Conservation (phyloP, 1,140 invertebrate species). For the Lordiphosa stackelbergi region DNA sequence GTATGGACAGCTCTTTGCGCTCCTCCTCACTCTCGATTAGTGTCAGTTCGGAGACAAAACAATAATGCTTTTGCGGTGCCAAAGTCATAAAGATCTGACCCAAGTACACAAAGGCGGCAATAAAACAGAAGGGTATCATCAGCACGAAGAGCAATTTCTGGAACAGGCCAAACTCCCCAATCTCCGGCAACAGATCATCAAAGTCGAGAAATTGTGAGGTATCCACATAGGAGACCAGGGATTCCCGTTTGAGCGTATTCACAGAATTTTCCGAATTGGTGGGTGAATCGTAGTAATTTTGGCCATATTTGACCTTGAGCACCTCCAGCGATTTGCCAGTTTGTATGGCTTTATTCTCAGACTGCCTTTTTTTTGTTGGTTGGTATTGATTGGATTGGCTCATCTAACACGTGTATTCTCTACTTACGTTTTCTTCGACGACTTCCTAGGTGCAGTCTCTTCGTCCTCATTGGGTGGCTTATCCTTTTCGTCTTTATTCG, state of each 20-base stretch:
- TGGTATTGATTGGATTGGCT: too few species aligned
- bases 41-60: conserved; percentile 82
- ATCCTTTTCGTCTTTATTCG: too few species aligned
- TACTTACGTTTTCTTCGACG: too few species aligned
- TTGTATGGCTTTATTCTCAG: background rate
- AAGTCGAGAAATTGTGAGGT: conserved; percentile 81
- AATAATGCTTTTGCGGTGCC: conserved; percentile 87
- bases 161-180: conserved; percentile 92
- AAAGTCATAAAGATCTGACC: conserved; percentile 90
- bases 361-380: background rate
- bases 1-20: conserved; percentile 80
- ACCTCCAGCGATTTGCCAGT: background rate
- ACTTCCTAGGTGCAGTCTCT: too few species aligned
- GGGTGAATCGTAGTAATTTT: too few species aligned
- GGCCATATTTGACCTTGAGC: background rate
- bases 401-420: too few species aligned
- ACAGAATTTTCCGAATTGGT: background rate
- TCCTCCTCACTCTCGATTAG: conserved; percentile 12
- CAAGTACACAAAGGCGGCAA: conserved; percentile 90
- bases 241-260: background rate
- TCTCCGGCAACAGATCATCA: conserved; percentile 87
- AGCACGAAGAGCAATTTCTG: conserved; percentile 89
- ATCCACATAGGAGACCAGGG: background rate
- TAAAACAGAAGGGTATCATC: conserved; percentile 89
- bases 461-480: too few species aligned